phyloP scores from a whole-genome alignment of 2,113 vertebrate genomes.

The Ursus arctos region DNA sequence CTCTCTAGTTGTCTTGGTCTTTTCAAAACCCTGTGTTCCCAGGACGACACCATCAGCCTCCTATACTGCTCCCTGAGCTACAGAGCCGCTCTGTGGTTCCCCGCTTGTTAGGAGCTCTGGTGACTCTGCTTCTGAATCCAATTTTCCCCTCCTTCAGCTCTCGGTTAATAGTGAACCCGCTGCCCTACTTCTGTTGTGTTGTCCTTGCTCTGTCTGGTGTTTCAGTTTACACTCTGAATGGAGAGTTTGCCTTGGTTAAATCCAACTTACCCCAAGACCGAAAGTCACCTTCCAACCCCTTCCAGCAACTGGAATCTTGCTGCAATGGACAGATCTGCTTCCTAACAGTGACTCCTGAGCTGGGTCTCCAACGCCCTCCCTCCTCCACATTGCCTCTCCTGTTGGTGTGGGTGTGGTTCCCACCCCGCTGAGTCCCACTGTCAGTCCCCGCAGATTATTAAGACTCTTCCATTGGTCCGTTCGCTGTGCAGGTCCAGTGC shows the following conservation, averaged over 20 bases:
- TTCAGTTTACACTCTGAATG: neutral
- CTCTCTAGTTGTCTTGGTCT: neutral
- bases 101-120: neutral
- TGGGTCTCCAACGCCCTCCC: neutral
- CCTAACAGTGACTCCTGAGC: neutral
- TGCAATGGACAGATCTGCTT: neutral
- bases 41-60: neutral
- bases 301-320: neutral
- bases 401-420: neutral
- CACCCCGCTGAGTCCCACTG: neutral
- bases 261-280: neutral
- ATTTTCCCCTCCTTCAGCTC: neutral
- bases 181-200: neutral
- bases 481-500: rapidly evolving
- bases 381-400: too few relatives aligned
- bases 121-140: neutral
- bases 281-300: neutral
- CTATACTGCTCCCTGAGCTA: neutral
- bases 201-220: neutral
- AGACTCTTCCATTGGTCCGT: neutral
- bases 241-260: neutral
- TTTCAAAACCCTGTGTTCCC: neutral
- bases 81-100: too few relatives aligned
- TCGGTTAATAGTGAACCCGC: neutral
- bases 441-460: neutral